Conservation (phyloP, 2,797 vertebrate genomes). For the Schizopygopsis malacanthus region DNA sequence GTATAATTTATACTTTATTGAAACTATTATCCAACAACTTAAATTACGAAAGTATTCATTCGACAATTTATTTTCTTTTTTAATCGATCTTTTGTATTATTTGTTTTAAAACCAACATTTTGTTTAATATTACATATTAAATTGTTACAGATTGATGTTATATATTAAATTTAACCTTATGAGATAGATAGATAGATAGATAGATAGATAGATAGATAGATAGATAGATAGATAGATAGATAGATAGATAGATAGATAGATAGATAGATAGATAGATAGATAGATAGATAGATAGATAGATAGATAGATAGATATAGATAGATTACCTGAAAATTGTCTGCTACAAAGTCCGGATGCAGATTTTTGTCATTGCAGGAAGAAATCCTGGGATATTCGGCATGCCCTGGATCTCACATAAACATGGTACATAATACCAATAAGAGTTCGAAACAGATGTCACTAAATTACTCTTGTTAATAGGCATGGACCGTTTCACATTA, state of each 20-base stretch:
- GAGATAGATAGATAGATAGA: no score
- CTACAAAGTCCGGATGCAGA: not conserved
- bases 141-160: no score
- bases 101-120: no score
- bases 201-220: not conserved
- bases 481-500: constrained; percentile 76
- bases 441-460: constrained; percentile 37
- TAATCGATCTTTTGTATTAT: no score
- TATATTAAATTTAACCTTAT: no score
- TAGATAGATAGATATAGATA: no score
- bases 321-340: not conserved
- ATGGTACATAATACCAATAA: constrained; percentile 6
- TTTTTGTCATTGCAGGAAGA: not conserved
- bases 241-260: not conserved
- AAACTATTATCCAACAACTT: no score
- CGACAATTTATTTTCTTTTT: no score
- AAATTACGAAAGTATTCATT: no score
- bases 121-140: no score
- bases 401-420: constrained; percentile 4
- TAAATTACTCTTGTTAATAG: constrained; percentile 65
- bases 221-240: not conserved
- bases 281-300: no score
- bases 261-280: not conserved
- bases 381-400: constrained; percentile 17
- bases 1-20: no score